These are phyloP conservation scores for Pitangus sulphuratus DNA, from an alignment of 2,797 vertebrate species.

Conservation along the genomic window DNA sequence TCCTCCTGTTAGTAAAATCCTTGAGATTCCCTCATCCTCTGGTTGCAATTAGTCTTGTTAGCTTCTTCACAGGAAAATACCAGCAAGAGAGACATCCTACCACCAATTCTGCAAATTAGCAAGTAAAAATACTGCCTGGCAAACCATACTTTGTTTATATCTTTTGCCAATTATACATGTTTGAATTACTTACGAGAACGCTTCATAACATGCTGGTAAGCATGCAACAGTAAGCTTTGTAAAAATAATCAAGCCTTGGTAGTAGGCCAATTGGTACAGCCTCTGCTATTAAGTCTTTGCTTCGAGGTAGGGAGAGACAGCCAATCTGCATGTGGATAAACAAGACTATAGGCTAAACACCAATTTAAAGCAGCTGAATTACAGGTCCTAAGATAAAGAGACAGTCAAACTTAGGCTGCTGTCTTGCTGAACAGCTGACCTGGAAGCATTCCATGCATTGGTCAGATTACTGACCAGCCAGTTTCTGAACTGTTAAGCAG, in stretches of 20 bases:
- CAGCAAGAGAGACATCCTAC: not conserved
- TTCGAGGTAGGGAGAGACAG: not conserved
- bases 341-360: not conserved
- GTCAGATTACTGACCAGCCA: not conserved
- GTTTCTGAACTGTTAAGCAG: not conserved
- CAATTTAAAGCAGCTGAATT: not conserved
- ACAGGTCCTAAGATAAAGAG: not conserved
- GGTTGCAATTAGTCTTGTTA: not conserved
- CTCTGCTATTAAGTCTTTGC: not conserved
- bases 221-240: not conserved
- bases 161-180: constrained; percentile 11
- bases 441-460: not conserved
- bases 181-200: constrained; percentile 17
- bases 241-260: constrained; percentile 45
- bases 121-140: not conserved
- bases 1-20: not conserved
- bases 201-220: constrained; percentile 14
- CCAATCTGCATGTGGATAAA: not conserved
- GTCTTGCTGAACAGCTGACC: not conserved
- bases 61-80: not conserved
- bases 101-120: not conserved
- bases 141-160: not conserved
- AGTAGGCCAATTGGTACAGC: not conserved
- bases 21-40: not conserved
- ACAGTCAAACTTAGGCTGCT: not conserved